Percentiles rank a stretch among this genome's conserved stretches.
These are phyloP conservation scores for Sesia bembeciformis DNA, from an alignment of 2,888 invertebrate genomes.

Conservation along the genomic window DNA sequence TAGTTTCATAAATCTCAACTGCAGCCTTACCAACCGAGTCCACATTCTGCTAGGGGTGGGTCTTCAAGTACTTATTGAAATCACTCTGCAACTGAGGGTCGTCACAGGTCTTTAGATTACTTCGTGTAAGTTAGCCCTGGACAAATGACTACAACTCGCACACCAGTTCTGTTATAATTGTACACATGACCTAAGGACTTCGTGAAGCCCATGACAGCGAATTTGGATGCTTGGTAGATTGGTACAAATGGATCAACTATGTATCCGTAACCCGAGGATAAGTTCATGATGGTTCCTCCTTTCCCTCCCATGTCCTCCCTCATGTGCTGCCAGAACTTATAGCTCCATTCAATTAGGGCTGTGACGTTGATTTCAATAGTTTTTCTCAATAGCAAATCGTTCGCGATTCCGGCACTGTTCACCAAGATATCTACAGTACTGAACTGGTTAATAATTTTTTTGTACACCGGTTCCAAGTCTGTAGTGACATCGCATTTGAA, in stretches of 20 bases:
- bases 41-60: neutral
- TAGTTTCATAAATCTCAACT: slow-evolving; percentile 13
- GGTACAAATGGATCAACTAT: slow-evolving; percentile 55
- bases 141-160: slow-evolving; percentile 58
- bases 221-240: slow-evolving; percentile 70
- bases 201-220: slow-evolving; percentile 60
- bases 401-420: slow-evolving; percentile 55
- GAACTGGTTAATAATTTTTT: slow-evolving; percentile 30
- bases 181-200: slow-evolving; percentile 45
- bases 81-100: slow-evolving; percentile 7
- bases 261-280: slow-evolving; percentile 72
- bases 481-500: slow-evolving; percentile 65
- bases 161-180: slow-evolving; percentile 49
- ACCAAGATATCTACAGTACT: slow-evolving; percentile 51
- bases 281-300: slow-evolving; percentile 73
- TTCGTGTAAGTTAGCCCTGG: slow-evolving; percentile 59
- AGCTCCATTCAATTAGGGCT: slow-evolving; percentile 18
- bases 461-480: slow-evolving; percentile 49
- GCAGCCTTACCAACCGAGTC: slow-evolving; percentile 2
- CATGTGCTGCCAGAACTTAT: slow-evolving; percentile 64
- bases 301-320: slow-evolving; percentile 48
- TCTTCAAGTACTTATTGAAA: slow-evolving; percentile 4
- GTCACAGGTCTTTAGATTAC: neutral
- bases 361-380: slow-evolving; percentile 19
- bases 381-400: slow-evolving; percentile 14